Evolutionary conservation across 2,888 invertebrate species (phyloP).

Genomic region (Neoscelio sp.): DNA sequence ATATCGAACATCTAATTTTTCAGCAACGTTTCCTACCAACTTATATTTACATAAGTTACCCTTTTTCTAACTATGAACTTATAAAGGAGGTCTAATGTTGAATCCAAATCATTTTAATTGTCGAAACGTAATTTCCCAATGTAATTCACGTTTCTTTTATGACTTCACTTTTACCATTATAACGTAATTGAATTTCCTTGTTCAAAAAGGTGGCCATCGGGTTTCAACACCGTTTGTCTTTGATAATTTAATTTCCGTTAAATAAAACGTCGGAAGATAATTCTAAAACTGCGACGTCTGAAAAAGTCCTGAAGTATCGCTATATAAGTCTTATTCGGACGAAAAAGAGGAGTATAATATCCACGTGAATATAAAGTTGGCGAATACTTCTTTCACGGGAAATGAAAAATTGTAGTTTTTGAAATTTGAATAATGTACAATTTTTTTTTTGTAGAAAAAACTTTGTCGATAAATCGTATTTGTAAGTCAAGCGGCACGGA

Average conservation of each 20-base stretch:
- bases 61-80: too few species aligned
- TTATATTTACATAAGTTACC: too few species aligned
- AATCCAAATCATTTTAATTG: too few species aligned
- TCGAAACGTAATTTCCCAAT: too few species aligned
- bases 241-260: slow-evolving; percentile 33
- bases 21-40: too few species aligned
- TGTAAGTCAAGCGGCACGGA: slow-evolving; percentile 13
- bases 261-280: slow-evolving; percentile 13
- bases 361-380: slow-evolving; percentile 24
- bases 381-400: slow-evolving; percentile 7
- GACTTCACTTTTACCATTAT: too few species aligned
- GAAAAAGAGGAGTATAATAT: slow-evolving; percentile 16
- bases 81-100: too few species aligned
- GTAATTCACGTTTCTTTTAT: too few species aligned
- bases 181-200: too few species aligned
- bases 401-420: slow-evolving; percentile 33
- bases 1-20: too few species aligned
- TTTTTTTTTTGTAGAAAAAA: slow-evolving; percentile 16
- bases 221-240: too few species aligned
- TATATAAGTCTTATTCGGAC: slow-evolving; percentile 9
- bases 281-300: not conserved
- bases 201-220: not conserved
- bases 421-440: slow-evolving; percentile 19
- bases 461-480: slow-evolving; percentile 36
- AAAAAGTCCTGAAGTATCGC: slow-evolving; percentile 3